phyloP scores from a whole-genome alignment of 2,888 invertebrate genomes.

The Marasmarcha lunaedactyla region DNA sequence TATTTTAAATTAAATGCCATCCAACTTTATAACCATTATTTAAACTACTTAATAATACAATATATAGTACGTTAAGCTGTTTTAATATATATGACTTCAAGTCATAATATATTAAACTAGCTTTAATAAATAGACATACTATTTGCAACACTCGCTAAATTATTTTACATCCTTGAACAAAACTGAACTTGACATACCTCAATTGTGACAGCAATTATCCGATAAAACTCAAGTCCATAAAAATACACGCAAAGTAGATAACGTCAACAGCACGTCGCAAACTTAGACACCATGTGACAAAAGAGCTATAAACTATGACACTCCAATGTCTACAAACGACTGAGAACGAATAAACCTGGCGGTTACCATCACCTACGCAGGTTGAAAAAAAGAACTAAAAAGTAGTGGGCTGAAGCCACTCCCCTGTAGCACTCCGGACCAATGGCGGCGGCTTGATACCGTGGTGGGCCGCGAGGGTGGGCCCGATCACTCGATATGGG shows the following conservation, averaged over 20 bases:
- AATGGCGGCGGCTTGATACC: slow-evolving; percentile 41
- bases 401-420: slow-evolving; percentile 50
- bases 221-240: slow-evolving; percentile 36
- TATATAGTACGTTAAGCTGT: too few relatives aligned
- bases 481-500: slow-evolving; percentile 60
- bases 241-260: slow-evolving; percentile 33
- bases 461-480: slow-evolving; percentile 46
- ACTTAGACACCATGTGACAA: slow-evolving; percentile 47
- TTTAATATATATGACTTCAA: too few relatives aligned
- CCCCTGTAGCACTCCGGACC: slow-evolving; percentile 50
- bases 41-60: too few relatives aligned
- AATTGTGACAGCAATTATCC: slow-evolving; percentile 17
- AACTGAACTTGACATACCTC: not conserved
- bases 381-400: slow-evolving; percentile 51
- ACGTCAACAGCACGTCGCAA: not conserved
- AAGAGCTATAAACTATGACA: slow-evolving; percentile 63
- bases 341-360: slow-evolving; percentile 58
- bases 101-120: too few relatives aligned
- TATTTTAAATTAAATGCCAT: too few relatives aligned
- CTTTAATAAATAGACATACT: too few relatives aligned
- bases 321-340: slow-evolving; percentile 65
- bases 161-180: too few relatives aligned
- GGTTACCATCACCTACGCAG: slow-evolving; percentile 53
- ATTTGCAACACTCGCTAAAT: too few relatives aligned
- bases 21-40: too few relatives aligned